Base-by-base conservation (phyloP, 2,113 vertebrate genomes). In the human (Homo sapiens) region DNA sequence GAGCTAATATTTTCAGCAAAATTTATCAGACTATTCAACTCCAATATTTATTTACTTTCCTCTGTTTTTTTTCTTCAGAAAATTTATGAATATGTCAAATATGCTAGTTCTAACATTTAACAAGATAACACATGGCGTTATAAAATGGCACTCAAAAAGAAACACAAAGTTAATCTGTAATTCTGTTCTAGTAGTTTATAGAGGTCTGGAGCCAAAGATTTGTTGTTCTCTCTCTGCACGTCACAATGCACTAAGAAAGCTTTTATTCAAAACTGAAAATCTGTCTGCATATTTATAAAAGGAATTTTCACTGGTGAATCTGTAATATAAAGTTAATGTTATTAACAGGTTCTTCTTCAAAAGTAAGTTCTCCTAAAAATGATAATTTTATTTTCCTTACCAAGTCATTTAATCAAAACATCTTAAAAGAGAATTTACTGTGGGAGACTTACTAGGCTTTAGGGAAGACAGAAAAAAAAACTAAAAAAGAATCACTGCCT, bases 21-120 rank as follows among this genome's bases (percentile, higher is more conserved):
- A 97, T 94, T 95, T 94, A 89, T 90, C 85, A 97, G 80, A 76
- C 40, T 18, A 48, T 93, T 45, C 64, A 75, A 72, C 48, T 95
- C 84, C 40, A 79, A 12, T 89, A 94, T 95, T 98, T 98, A 95
- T 96, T 97, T 97, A 97, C 27, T 96, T 96, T 96, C 32, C 20
- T 95, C 27, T 70, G 78, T 40, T 83, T 96, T 95, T 95, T 97
- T 87, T 27, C 64, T 89, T 95, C 88, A 93, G 55, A 93, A 96
- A 95, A 96, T 96, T 98, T 94, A 95, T 82, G 66, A 93, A 73
- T 79, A 94, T 61, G 73, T 94, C 89, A 96, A 96, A 86, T 38
- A 94, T 83, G 81, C 64, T 89, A 93, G 73, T 95, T 96, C 90
- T 97, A 96, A 96, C 72, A 92, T 90, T 97, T 96, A 95, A 92